Evolutionary conservation across 2,113 vertebrate species (phyloP), one percentile per base, ranked within the genome.

Genomic region (Paramormyrops kingsleyae): DNA sequence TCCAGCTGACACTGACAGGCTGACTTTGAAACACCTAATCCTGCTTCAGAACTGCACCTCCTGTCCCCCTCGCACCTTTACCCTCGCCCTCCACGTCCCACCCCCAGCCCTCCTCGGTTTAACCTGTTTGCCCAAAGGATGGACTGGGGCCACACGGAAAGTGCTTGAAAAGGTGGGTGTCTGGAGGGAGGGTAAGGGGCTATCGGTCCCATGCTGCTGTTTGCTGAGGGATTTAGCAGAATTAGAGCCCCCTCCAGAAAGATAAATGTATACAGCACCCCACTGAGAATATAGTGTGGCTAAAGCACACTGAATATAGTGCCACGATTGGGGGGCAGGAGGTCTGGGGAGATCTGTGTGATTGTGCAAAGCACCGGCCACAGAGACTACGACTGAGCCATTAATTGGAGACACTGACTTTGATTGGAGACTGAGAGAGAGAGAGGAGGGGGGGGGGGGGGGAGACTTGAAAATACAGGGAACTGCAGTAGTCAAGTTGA

Each of bases 221-320:
- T 89, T 84, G 77, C 88, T 12, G 24, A 53, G 50, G 77, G 88
- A 89, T 59, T 89, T 89, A n/a, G 27, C n/a, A 77, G 88, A 89
- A 84, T 89, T 89, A 89, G 74, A 56, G 47, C n/a, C 52, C 77
- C 59, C 88, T 89, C 80, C 88, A 89, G 77, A 83, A 89, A 89
- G 88, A 59, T 89, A 89, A 89, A 89, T 84, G 77, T 83, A 77
- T 89, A 46, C 80, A 27, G 50, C 24, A 10, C 52, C 89, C 89
- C 42, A 4, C 77, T 89, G 89, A 89, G 89, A 84, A 56, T 39
- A 85, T 89, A 59, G 89, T 9, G 49, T 46, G 80, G 77, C 50
- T 84, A 53, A 89, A 47, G 24, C 21, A 50, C 52, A 46, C 39
- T 84, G 89, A 84, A 84, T 89, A 84, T 62, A 89, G 88, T 85